These are phyloP conservation scores for Macrosoma leucophasiata DNA, from an alignment of 2,888 invertebrate genomes.

Conservation along the genomic window DNA sequence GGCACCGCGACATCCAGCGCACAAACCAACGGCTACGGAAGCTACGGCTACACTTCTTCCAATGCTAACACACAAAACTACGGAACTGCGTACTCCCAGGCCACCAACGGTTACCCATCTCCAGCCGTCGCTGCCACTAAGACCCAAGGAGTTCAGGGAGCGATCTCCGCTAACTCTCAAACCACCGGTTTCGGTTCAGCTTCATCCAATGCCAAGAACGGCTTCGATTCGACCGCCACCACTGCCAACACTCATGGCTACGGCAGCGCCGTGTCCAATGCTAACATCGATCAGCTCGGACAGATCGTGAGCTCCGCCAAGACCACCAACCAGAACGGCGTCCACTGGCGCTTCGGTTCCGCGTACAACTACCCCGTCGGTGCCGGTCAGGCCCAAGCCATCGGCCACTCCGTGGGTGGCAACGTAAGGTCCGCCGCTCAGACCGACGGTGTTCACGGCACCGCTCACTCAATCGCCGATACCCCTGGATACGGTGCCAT, in stretches of 20 bases:
- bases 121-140: constrained; percentile 43
- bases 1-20: constrained; percentile 49
- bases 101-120: constrained; percentile 40
- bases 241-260: constrained; percentile 43
- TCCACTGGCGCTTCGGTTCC: constrained; percentile 60
- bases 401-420: constrained; percentile 30
- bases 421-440: constrained; percentile 32
- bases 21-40: constrained; percentile 40
- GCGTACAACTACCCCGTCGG: constrained; percentile 43
- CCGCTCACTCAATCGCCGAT: constrained; percentile 36
- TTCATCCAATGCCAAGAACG: constrained; percentile 34
- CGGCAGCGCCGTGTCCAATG: constrained; percentile 44
- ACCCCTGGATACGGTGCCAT: constrained; percentile 37
- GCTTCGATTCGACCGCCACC: constrained; percentile 32
- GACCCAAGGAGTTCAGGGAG: constrained; percentile 35
- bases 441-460: constrained; percentile 30
- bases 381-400: constrained; percentile 29
- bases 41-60: constrained; percentile 41
- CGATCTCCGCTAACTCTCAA: constrained; percentile 33
- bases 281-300: constrained; percentile 37
- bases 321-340: constrained; percentile 35
- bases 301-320: constrained; percentile 43
- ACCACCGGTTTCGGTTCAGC: constrained; percentile 36
- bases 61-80: constrained; percentile 44
- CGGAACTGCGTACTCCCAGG: constrained; percentile 47